A percentile compares a stretch with the other conserved stretches of the same genome.
Conservation (phyloP, 2,113 vertebrate genomes). For the Nettapus auritus region DNA sequence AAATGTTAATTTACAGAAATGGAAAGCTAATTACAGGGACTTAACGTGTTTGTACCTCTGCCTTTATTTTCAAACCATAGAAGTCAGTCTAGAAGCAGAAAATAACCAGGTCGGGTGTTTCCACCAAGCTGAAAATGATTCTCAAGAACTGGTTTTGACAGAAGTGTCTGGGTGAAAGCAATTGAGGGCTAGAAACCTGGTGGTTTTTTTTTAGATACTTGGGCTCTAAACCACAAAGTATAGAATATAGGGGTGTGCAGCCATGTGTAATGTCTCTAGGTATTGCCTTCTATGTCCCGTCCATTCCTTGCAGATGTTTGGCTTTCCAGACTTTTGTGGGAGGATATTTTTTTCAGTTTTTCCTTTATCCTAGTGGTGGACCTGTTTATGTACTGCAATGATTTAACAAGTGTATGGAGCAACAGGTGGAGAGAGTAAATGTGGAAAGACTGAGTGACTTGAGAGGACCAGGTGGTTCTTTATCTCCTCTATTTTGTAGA, state of each 20-base stretch:
- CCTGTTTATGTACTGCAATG: not conserved
- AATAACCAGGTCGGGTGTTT: not conserved
- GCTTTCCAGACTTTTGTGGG: not conserved
- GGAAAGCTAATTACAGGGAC: not conserved
- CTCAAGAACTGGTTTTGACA: not conserved
- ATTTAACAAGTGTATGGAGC: not conserved
- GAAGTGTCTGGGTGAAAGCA: not conserved
- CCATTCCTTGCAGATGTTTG: not conserved
- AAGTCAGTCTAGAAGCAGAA: not conserved
- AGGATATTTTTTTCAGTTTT: not conserved
- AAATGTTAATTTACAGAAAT: not conserved
- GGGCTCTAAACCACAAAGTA: not conserved
- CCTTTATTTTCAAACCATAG: not conserved
- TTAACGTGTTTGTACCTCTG: not conserved
- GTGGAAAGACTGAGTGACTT: not conserved
- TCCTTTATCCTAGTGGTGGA: not conserved
- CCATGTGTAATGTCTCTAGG: not conserved
- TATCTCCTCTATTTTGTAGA: not conserved
- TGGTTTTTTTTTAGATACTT: not conserved
- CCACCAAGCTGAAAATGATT: not conserved
- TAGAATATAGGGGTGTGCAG: not conserved
- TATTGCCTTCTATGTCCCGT: not conserved
- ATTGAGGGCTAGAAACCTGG: not conserved
- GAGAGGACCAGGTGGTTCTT: not conserved
- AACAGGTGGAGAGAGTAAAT: not conserved